A percentile compares a stretch with the other conserved stretches of the same genome.
phyloP scores from a whole-genome alignment of 2,797 vertebrate genomes.

The Garrulus glandarius region DNA sequence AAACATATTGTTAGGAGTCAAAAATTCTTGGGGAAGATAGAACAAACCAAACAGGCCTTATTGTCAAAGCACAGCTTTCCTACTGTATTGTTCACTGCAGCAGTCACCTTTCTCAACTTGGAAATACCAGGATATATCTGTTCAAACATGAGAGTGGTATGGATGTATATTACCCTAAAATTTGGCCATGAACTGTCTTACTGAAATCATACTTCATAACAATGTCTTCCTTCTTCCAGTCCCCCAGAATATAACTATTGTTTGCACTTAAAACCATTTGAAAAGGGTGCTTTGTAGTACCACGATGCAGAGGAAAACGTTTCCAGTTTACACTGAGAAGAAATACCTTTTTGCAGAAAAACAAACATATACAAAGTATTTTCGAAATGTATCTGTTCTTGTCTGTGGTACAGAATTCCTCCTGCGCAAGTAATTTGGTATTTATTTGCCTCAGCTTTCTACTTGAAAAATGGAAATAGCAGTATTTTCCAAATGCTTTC shows the following conservation, averaged over 20 bases:
- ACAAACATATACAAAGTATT: not conserved
- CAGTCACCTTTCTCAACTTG: not conserved
- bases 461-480: not conserved
- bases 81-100: not conserved
- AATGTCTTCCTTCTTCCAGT: not conserved
- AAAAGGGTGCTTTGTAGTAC: not conserved
- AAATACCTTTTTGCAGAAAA: not conserved
- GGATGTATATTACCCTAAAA: not conserved
- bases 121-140: not conserved
- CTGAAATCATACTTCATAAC: not conserved
- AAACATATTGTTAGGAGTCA: not conserved
- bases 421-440: not conserved
- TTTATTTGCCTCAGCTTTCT: not conserved
- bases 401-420: not conserved
- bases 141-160: not conserved
- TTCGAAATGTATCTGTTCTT: not conserved
- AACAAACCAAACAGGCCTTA: not conserved
- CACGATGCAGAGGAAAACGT: accelerated
- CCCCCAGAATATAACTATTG: not conserved
- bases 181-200: not conserved
- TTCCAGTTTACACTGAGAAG: not conserved
- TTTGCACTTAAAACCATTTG: not conserved
- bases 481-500: not conserved
- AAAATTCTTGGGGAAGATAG: not conserved
- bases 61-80: not conserved